Base-by-base conservation (phyloP, 2,888 invertebrate genomes). In the Hemithea aestivaria region DNA sequence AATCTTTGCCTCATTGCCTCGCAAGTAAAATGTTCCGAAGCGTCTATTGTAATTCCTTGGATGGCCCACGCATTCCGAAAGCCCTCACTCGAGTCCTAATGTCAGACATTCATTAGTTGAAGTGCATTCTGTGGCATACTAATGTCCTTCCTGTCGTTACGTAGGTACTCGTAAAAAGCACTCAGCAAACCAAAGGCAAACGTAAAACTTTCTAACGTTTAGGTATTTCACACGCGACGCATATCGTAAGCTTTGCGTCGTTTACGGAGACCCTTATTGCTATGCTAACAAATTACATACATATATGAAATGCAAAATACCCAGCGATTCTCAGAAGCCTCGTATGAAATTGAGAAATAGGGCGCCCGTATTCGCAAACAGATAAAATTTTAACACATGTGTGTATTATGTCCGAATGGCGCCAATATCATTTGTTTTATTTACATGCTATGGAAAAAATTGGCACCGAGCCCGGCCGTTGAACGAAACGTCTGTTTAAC, bases 381-480 rank as follows among this genome's bases (percentile, higher is more conserved):
- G 58, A 66, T 64, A 62, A 59, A 65, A 65, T 57, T 59, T 56
- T 49, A 63, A 61, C 58, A 64, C 54, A 60, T 62, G 56, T 51
- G 56, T 50, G 52, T 49, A 49, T 40, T 40, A 51, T n/a, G 45
- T 52, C 51, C 58, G 56, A 51, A 57, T 57, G 70, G 71, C 72
- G 73, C 72, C 76, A 65, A 71, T 68, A 67, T 60, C 56, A 58
- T 65, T 62, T 63, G 68, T 68, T 78, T 75, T 76, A 79, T 82
- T 80, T 76, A 77, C 78, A 80, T 66, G 66, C 43, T 65, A 42
- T 53, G 55, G 58, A 72, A 81, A 81, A 79, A 75, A 68, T 80
- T 83, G 84, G 84, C 83, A 67, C 45, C 34, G 50, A 34, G 71
- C 82, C 82, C 73, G 71, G 66, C 58, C 54, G 46, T 58, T 28